Evolutionary conservation across 2,888 invertebrate genomes (phyloP).

Genomic region (Drosophila villosipedis): DNA sequence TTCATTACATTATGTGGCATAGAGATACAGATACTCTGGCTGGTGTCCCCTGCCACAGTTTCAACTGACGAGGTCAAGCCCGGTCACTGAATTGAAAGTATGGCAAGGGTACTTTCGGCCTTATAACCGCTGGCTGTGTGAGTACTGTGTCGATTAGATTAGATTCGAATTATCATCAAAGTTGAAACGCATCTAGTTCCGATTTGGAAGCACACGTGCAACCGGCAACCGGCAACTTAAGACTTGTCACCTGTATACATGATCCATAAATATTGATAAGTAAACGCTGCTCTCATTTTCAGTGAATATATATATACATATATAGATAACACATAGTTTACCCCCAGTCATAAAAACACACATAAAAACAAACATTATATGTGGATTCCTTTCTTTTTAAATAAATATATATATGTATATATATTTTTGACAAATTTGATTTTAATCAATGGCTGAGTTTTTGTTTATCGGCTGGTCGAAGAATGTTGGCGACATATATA

Average conservation of each 20-base stretch:
- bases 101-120: conserved; percentile 1
- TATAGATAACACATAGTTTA: no score
- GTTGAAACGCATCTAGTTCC: neutral
- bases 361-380: no score
- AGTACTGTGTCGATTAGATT: conserved; percentile 50
- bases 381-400: no score
- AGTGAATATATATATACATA: no score
- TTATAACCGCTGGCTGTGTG: neutral
- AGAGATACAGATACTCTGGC: conserved; percentile 17
- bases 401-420: no score
- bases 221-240: conserved; percentile 23
- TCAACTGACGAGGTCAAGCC: conserved; percentile 60
- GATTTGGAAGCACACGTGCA: conserved; percentile 7
- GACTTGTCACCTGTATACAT: neutral
- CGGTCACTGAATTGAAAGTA: conserved; percentile 45
- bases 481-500: no score
- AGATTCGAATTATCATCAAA: conserved; percentile 7
- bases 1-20: conserved; percentile 53
- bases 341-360: no score
- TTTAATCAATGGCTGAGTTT: no score
- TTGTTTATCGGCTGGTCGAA: no score
- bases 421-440: no score
- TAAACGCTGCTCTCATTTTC: no score
- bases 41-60: conserved; percentile 21
- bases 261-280: no score